Evolutionary conservation across 2,888 invertebrate species (phyloP).

Genomic region (Pterostichus niger): DNA sequence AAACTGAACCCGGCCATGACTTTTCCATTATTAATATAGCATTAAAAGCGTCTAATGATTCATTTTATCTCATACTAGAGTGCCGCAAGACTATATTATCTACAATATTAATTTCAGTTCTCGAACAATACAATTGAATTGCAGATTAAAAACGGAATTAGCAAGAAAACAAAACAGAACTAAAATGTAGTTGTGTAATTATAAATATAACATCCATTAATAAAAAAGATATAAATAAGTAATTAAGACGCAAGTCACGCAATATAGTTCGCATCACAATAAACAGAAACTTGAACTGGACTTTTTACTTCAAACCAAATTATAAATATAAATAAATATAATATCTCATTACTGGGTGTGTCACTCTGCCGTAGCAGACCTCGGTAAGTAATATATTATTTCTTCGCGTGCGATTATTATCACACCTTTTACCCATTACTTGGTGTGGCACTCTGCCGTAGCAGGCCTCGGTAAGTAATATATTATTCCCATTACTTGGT

Average conservation of each 20-base stretch:
- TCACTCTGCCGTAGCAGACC: no score
- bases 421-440: no score
- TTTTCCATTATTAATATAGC: constrained; percentile 39
- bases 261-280: background rate
- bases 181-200: background rate
- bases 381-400: no score
- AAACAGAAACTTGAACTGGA: background rate
- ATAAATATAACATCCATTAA: constrained; percentile 35
- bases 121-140: constrained; percentile 31
- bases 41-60: constrained; percentile 36
- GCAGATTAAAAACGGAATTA: constrained; percentile 12
- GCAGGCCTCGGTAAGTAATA: no score
- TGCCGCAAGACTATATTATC: no score
- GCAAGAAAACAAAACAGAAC: constrained; percentile 22
- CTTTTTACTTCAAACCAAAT: no score
- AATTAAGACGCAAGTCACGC: constrained; percentile 34
- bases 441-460: no score
- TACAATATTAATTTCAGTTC: constrained; percentile 2
- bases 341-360: no score
- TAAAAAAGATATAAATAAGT: constrained; percentile 36
- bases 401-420: no score
- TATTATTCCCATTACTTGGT: no score
- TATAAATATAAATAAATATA: no score
- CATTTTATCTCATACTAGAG: background rate
- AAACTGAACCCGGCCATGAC: constrained; percentile 23